A percentile compares a stretch with the other conserved stretches of the same genome.
phyloP scores from a whole-genome alignment of 2,113 vertebrate genomes.

The Phoenicopterus ruber region DNA sequence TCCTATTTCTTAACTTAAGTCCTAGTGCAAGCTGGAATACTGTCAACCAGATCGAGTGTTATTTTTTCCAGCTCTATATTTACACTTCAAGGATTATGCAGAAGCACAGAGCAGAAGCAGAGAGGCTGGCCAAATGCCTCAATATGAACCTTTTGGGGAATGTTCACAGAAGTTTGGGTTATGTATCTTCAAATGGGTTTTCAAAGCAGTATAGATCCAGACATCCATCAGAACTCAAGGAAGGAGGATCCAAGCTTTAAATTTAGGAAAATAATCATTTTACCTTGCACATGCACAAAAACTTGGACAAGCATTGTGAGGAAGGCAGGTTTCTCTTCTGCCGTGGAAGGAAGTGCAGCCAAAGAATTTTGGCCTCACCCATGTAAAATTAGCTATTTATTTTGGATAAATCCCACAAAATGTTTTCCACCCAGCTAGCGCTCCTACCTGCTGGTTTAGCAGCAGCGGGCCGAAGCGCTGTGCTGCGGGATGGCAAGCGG shows the following conservation, averaged over 20 bases:
- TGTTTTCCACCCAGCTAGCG: not conserved
- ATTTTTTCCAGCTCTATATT: constrained; percentile 49
- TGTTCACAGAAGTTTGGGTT: not conserved
- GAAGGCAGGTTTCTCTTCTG: not conserved
- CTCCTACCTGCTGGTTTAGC: constrained; percentile 12
- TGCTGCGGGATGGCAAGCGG: not conserved
- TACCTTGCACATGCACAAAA: not conserved
- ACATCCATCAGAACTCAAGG: not conserved
- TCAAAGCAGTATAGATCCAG: not conserved
- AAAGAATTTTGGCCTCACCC: not conserved
- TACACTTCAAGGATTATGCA: constrained; percentile 19
- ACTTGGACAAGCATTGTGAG: not conserved
- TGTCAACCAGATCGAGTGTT: not conserved
- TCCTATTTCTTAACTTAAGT: not conserved
- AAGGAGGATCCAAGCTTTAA: not conserved
- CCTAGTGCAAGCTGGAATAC: not conserved
- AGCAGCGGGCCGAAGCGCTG: not conserved
- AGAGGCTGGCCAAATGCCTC: not conserved
- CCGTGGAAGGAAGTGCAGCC: not conserved
- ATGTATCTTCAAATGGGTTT: not conserved
- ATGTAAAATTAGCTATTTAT: constrained; percentile 8
- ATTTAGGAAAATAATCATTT: not conserved
- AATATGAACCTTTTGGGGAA: not conserved
- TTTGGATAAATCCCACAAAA: constrained; percentile 21
- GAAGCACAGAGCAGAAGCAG: constrained; percentile 6